Evolutionary conservation across 53 echinoderm and acorn worm genomes (phyloP), one percentile per base, ranked within the genome.

Genomic region (Echinometra lucunter): DNA sequence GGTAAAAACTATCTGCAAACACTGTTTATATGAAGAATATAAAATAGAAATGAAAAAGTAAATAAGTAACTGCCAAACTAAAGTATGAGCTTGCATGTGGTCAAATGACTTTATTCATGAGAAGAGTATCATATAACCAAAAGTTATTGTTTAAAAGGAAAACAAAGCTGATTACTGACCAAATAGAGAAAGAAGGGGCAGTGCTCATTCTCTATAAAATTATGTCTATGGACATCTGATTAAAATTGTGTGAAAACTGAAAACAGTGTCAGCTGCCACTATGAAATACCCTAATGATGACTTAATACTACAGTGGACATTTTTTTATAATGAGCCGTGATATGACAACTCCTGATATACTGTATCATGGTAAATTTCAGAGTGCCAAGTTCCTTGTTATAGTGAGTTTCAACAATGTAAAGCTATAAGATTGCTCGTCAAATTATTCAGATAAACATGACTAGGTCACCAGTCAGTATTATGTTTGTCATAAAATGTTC

Each of bases 41-140:
- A 47, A 47, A 47, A 47, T 9, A 9, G 49, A 9, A 6, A 6
- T 9, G 9, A 47, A 66, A 66, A 66, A 6, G n/a, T 7, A 21
- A 75, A 75, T 40, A 19, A 75, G 40, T 19, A 75, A 34, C 16
- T 37, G 75, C 75, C 18, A 63, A 75, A 75, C 35, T 28, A 19
- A 75, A 4, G 40, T 69, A 4, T 42, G 18, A 78, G 49, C 85
- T 85, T 85, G 85, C 85, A 47, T 85, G n/a, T 85, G 40, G 81
- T 81, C 81, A 81, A 81, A 19, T 44, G 85, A 85, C n/a, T 85
- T 85, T 85, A 85, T 85, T 85, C 49, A 45, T 49, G 37, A 85
- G 47, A 49, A 85, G 28, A 28, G 42, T 78, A 35, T 2, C 23
- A 40, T 81, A 28, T 69, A 28, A 69, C 32, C 69, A 81, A 42